A percentile compares a stretch with the other conserved stretches of the same genome.
Evolutionary conservation across 2,888 invertebrate genomes (phyloP).

Genomic region (Thysanoteuthis rhombus): DNA sequence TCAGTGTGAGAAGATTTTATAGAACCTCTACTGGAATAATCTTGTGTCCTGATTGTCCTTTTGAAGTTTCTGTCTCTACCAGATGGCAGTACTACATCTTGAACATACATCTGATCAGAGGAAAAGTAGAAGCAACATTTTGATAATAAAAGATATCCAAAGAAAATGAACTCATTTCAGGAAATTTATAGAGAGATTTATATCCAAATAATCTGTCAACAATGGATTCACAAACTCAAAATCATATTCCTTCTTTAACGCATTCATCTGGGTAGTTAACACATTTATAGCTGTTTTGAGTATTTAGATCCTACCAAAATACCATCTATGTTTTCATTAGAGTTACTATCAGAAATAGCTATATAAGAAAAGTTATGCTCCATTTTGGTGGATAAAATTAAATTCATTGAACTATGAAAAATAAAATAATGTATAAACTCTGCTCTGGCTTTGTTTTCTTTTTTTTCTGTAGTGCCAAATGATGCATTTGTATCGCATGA

Average conservation of each 20-base stretch:
- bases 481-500: too few relatives aligned
- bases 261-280: neutral
- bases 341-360: too few relatives aligned
- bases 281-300: too few relatives aligned
- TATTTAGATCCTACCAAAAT: too few relatives aligned
- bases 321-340: too few relatives aligned
- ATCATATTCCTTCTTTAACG: neutral
- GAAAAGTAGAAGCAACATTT: neutral
- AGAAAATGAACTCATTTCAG: neutral
- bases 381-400: too few relatives aligned
- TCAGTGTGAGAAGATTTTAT: neutral
- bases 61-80: neutral
- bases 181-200: neutral
- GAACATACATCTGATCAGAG: neutral
- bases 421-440: too few relatives aligned
- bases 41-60: neutral
- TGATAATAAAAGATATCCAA: neutral
- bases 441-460: too few relatives aligned
- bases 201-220: neutral
- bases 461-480: too few relatives aligned
- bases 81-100: neutral
- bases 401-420: too few relatives aligned
- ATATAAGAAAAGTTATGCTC: too few relatives aligned
- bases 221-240: neutral
- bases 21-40: neutral